These are phyloP conservation scores for Microctonus hyperodae DNA, from an alignment of 2,888 invertebrate species.

Conservation along the genomic window DNA sequence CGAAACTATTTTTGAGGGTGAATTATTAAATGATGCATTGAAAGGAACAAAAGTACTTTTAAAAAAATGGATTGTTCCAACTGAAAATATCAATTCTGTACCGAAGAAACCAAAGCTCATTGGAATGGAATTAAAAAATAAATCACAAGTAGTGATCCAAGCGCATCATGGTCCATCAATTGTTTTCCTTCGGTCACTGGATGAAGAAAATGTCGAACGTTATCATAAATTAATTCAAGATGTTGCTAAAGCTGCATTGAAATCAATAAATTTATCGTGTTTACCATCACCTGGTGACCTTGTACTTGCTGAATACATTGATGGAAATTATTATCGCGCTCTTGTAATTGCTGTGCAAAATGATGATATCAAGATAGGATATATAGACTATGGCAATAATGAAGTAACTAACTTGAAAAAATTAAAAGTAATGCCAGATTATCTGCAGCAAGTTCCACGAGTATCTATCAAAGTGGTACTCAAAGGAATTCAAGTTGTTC, in stretches of 20 bases:
- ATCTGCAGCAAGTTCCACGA: constrained; percentile 44
- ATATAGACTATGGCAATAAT: constrained; percentile 58
- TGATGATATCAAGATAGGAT: constrained; percentile 44
- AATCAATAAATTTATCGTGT: constrained; percentile 45
- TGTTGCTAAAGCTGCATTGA: constrained; percentile 48
- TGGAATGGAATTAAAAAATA: not conserved
- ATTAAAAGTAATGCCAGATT: constrained; percentile 45
- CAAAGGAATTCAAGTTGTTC: constrained; percentile 45
- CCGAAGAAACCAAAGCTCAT: not conserved
- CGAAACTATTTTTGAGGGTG: not conserved
- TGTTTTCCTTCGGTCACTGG: constrained; percentile 46
- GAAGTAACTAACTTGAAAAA: constrained; percentile 43
- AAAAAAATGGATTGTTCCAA: not conserved
- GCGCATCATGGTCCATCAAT: constrained; percentile 13
- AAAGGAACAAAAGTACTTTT: not conserved
- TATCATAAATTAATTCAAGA: constrained; percentile 47
- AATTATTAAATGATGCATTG: not conserved
- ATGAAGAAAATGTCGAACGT: constrained; percentile 41
- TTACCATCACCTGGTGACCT: constrained; percentile 50
- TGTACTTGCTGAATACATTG: constrained; percentile 51
- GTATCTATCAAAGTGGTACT: constrained; percentile 45
- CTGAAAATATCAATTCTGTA: not conserved
- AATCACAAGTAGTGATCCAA: constrained; percentile 14
- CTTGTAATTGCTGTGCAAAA: constrained; percentile 44
- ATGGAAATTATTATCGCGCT: constrained; percentile 57